These are phyloP conservation scores for Dasypus novemcinctus DNA, from an alignment of 2,113 vertebrate genomes.

Conservation along the genomic window DNA sequence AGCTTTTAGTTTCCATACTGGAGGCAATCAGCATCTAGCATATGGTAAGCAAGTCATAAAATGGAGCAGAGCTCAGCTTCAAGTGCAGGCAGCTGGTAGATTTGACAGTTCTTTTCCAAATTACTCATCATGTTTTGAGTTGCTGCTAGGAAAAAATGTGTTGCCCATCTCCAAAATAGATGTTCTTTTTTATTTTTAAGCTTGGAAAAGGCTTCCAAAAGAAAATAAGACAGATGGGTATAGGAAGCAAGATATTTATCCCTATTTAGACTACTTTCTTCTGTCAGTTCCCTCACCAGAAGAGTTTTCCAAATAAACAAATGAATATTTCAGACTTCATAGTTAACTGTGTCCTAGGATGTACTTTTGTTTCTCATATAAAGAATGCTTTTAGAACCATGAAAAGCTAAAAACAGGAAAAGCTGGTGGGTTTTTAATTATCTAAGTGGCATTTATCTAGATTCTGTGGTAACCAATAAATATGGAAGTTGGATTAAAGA, in stretches of 20 bases:
- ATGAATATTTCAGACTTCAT: conserved; percentile 51
- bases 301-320: conserved; percentile 75
- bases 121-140: conserved; percentile 81
- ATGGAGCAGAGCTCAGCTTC: conserved; percentile 25
- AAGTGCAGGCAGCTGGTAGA: conserved; percentile 78
- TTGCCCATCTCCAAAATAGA: conserved; percentile 81
- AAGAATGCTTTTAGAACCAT: background rate
- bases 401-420: background rate
- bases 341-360: background rate
- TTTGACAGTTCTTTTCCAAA: conserved; percentile 79
- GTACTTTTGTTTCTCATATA: background rate
- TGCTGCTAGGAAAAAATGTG: conserved; percentile 80
- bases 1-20: conserved; percentile 23
- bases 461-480: background rate
- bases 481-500: background rate
- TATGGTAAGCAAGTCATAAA: conserved; percentile 66
- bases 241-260: conserved; percentile 76
- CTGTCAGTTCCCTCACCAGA: conserved; percentile 67
- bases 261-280: conserved; percentile 69
- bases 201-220: conserved; percentile 73
- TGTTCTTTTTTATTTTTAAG: conserved; percentile 82
- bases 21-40: conserved; percentile 65
- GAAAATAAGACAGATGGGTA: conserved; percentile 79
- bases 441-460: background rate
- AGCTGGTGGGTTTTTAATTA: background rate